Conservation (phyloP, 2,888 invertebrate species). For the Temnothorax rugatulus region DNA sequence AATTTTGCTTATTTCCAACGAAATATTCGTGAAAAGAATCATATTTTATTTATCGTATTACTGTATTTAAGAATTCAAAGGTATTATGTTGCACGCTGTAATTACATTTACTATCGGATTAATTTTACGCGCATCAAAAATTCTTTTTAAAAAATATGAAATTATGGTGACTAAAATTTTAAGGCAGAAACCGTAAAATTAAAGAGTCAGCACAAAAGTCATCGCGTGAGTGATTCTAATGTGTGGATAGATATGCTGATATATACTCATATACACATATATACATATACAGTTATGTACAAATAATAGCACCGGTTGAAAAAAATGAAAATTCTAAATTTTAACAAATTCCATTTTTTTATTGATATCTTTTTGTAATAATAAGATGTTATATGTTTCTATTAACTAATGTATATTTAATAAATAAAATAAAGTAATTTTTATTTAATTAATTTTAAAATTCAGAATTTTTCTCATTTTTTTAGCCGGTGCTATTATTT, state of each 20-base stretch:
- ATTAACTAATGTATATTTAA: no score
- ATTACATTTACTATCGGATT: neutral
- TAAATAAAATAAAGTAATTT: no score
- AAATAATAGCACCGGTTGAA: no score
- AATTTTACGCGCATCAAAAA: neutral
- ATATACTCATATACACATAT: neutral
- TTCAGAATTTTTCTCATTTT: no score
- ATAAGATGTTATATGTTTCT: no score
- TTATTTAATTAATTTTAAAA: no score
- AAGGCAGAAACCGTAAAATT: neutral
- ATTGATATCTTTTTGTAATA: no score
- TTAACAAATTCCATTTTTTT: no score
- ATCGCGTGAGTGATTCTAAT: neutral
- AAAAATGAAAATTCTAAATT: no score
- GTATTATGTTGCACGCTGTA: neutral
- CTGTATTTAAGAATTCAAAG: neutral
- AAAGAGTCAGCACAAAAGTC: neutral
- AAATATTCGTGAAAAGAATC: neutral
- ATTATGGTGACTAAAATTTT: neutral
- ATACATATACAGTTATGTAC: no score
- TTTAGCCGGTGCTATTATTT: no score
- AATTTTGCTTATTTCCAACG: neutral
- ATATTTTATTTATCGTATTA: neutral
- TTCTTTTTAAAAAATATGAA: neutral
- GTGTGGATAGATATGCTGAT: constrained; percentile 6